Conservation (phyloP, 2,888 invertebrate species). For the Rhagophthalmus giganteus region DNA sequence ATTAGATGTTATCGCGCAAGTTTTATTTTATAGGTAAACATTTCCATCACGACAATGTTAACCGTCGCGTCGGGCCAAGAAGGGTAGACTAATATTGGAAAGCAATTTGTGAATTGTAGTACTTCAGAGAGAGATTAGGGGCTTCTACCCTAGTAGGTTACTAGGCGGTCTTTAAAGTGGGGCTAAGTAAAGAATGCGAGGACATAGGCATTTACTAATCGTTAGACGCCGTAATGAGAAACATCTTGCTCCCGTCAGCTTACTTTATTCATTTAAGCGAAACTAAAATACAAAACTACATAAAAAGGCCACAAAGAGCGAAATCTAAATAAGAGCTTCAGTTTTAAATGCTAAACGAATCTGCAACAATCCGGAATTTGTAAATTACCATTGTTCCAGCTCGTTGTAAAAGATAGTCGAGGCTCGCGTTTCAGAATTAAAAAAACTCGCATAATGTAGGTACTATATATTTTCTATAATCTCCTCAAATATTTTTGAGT, state of each 20-base stretch:
- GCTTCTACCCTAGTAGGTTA: conserved; percentile 46
- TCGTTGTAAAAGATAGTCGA: conserved; percentile 4
- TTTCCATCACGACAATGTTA: conserved; percentile 31
- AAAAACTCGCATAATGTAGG: conserved; percentile 17
- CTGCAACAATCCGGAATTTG: conserved; percentile 16
- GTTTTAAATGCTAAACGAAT: conserved; percentile 18
- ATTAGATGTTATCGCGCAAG: conserved; percentile 33
- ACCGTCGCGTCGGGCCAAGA: conserved; percentile 33
- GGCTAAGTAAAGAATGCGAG: conserved; percentile 24
- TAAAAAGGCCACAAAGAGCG: conserved; percentile 1
- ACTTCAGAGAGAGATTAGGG: conserved; percentile 47
- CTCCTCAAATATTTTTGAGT: conserved; percentile 3
- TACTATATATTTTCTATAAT: conserved; percentile 7
- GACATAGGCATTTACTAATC: conserved; percentile 14
- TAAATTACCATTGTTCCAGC: conserved; percentile 18
- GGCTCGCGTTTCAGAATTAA: conserved; percentile 7
- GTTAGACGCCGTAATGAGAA: not conserved
- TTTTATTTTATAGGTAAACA: conserved; percentile 33
- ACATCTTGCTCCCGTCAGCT: not conserved
- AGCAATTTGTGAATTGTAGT: conserved; percentile 55
- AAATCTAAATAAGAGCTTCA: conserved; percentile 12
- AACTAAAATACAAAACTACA: not conserved
- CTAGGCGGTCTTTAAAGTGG: conserved; percentile 27
- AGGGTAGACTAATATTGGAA: conserved; percentile 50
- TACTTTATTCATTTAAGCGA: not conserved